phyloP scores from a whole-genome alignment of 1,140 invertebrate species.

The Drosophila yakuba region DNA sequence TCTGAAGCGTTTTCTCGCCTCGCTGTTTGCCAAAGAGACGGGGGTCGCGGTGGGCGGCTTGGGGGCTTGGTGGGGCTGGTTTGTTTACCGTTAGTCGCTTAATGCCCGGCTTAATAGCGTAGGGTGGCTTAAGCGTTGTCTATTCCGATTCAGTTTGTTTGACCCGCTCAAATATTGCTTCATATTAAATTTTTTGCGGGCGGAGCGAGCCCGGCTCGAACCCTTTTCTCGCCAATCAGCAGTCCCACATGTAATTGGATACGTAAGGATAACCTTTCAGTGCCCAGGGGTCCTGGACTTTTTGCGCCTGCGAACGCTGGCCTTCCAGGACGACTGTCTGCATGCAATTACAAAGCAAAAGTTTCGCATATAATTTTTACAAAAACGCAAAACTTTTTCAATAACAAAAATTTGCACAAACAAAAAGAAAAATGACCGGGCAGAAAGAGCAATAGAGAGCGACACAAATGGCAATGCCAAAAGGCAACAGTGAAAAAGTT shows the following conservation, averaged over 20 bases:
- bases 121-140: conserved; percentile 46
- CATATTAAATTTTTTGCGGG: conserved; percentile 37
- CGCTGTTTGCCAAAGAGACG: conserved; percentile 51
- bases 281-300: neutral
- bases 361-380: conserved; percentile 73
- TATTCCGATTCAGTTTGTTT: conserved; percentile 52
- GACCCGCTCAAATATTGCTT: conserved; percentile 60
- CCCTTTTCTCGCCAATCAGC: conserved; percentile 30
- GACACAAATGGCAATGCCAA: conserved; percentile 58
- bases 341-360: conserved; percentile 82
- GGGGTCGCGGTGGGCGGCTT: neutral
- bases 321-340: conserved; percentile 30
- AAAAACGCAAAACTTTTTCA: conserved; percentile 77
- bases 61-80: conserved; percentile 4
- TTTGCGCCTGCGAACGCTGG: neutral
- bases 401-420: conserved; percentile 69
- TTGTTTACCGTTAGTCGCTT: conserved; percentile 67
- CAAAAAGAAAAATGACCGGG: conserved; percentile 15
- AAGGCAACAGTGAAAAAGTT: conserved; percentile 72
- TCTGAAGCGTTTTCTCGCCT: conserved; percentile 45
- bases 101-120: conserved; percentile 73
- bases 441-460: conserved; percentile 20
- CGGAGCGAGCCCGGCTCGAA: neutral
- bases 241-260: conserved; percentile 32
- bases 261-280: conserved; percentile 31